A percentile compares a stretch with the other conserved stretches of the same genome.
These are phyloP conservation scores for Hartigia nigra DNA, from an alignment of 2,888 invertebrate genomes.

Conservation along the genomic window DNA sequence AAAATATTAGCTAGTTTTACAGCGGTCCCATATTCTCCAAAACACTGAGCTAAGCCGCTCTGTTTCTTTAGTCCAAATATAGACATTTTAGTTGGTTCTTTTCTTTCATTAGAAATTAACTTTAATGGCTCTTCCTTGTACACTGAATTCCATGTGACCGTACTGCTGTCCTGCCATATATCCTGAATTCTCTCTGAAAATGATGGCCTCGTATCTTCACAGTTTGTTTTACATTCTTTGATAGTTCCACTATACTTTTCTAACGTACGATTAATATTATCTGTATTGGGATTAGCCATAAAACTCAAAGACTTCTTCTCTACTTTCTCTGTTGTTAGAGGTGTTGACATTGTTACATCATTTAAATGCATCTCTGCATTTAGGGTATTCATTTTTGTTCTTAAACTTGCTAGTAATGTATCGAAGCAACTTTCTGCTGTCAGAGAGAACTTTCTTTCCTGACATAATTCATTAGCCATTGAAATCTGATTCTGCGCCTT, in stretches of 20 bases:
- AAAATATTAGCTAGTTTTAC: slow-evolving; percentile 12
- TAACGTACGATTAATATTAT: background rate
- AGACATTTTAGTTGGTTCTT: slow-evolving; percentile 13
- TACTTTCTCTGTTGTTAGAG: background rate
- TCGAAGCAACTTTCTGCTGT: slow-evolving; percentile 25
- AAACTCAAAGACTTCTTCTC: background rate
- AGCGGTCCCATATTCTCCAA: slow-evolving; percentile 11
- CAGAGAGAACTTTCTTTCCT: slow-evolving; percentile 12
- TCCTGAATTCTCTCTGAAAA: slow-evolving; percentile 33
- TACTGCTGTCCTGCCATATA: slow-evolving; percentile 26
- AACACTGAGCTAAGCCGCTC: slow-evolving; percentile 4
- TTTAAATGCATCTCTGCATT: slow-evolving; percentile 17
- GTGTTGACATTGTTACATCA: background rate
- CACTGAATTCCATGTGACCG: slow-evolving; percentile 10
- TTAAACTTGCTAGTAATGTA: slow-evolving; percentile 25
- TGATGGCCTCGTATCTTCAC: slow-evolving; percentile 19
- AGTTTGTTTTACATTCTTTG: background rate
- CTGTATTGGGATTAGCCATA: background rate
- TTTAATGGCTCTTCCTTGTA: slow-evolving; percentile 3
- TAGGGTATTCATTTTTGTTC: slow-evolving; percentile 23
- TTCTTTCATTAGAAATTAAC: slow-evolving; percentile 1
- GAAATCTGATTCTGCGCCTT: background rate
- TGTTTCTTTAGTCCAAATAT: slow-evolving; percentile 14
- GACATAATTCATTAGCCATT: background rate
- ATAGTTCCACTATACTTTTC: background rate